These are phyloP conservation scores for Babyrousa celebensis DNA, from an alignment of 2,797 vertebrate species.

Conservation along the genomic window DNA sequence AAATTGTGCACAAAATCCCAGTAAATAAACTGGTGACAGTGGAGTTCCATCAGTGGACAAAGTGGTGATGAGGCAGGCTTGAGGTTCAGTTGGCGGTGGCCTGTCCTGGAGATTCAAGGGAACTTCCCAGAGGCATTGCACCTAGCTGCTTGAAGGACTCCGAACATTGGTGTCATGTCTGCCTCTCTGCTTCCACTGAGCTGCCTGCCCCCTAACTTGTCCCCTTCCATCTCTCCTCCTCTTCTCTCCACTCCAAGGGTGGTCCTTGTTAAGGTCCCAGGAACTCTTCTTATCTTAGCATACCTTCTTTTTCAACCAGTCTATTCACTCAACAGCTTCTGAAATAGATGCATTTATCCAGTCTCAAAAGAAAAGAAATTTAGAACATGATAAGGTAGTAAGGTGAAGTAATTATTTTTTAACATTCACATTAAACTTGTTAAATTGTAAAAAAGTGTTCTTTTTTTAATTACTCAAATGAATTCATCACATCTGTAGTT, in stretches of 20 bases:
- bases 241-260: not conserved
- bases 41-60: fast-evolving
- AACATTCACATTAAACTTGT: not conserved
- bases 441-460: not conserved
- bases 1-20: not conserved
- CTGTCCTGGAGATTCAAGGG: not conserved
- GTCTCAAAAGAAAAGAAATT: not conserved
- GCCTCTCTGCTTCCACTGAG: not conserved
- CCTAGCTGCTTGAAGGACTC: not conserved
- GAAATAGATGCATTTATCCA: not conserved
- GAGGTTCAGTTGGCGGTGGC: too few relatives aligned
- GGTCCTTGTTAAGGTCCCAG: not conserved
- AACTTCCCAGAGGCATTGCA: not conserved
- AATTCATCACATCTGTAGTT: too few relatives aligned
- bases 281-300: not conserved
- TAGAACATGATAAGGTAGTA: not conserved
- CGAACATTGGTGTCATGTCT: not conserved
- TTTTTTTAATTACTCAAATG: not conserved
- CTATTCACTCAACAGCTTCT: not conserved
- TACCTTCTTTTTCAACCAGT: not conserved
- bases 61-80: not conserved
- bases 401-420: not conserved
- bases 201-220: not conserved
- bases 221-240: not conserved
- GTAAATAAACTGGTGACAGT: not conserved